Base-by-base conservation (phyloP, 2,888 invertebrate genomes). In the Crocallis elinguaria region DNA sequence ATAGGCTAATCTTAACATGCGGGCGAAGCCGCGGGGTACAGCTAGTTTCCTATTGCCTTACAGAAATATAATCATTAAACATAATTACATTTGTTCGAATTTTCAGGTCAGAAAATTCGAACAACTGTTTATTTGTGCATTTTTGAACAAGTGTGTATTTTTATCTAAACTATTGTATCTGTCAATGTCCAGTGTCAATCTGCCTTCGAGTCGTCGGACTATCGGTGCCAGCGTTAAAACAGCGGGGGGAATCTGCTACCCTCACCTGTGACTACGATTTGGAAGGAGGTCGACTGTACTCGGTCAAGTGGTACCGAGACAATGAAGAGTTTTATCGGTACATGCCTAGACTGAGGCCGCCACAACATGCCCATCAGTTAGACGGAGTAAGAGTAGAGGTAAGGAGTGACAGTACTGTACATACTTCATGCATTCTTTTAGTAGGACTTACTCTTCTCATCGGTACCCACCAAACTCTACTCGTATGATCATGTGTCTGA, bases 281-380 rank as follows among this genome's bases (percentile, higher is more conserved):
- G 60, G 94, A 94, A 53, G 94, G 93, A 0, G 93, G 93, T 9
- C 91, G 92, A 32, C 81, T 94, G 37, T 94, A 94, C 77, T 93
- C 94, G 11, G 94, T 94, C 41, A 94, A 94, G 75, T 94, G 94
- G 93, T 94, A 94, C 80, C 87, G 93, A 39, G 94, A 94, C 57
- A 93, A 92, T 67, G 92, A 94, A 67, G 94, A 94, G 77, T 94
- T 94, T 78, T 94, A 93, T 82, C 88, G 94, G 56, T 94, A 92
- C 69, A 93, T 94, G 80, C 94, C 94, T 2, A 88, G 91, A 36
- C 83, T 94, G 64, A 86, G 92, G 62, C 94, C 94, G 0, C 92
- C 93, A 35, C 93, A 93, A 41, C 94, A 94, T 71, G 92, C 93
- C 25, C 94, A 94, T 71, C 88, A 85, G 33, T 84, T 93, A 48